These are phyloP conservation scores for Suricata suricatta DNA, from an alignment of 2,113 vertebrate species.

Conservation along the genomic window DNA sequence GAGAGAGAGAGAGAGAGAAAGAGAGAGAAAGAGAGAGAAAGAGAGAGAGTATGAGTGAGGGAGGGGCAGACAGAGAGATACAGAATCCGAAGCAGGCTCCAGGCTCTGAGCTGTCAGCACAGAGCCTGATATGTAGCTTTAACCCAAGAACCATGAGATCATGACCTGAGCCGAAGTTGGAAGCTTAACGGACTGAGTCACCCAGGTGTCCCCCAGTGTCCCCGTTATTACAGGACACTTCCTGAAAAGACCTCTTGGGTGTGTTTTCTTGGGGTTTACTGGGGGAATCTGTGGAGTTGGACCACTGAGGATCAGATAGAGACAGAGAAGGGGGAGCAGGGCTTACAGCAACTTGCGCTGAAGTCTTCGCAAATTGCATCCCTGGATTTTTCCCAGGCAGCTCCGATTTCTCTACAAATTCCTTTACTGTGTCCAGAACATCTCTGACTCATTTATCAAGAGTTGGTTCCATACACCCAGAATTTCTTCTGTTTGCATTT, in stretches of 20 bases:
- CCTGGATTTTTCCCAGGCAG: background rate
- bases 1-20: too few species aligned
- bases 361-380: background rate
- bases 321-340: too few species aligned
- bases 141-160: too few species aligned
- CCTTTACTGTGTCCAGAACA: background rate
- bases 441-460: background rate
- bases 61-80: too few species aligned
- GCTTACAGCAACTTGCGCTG: background rate
- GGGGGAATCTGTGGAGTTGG: background rate
- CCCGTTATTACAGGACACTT: background rate
- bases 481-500: conserved; percentile 14
- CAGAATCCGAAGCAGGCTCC: too few species aligned
- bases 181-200: too few species aligned
- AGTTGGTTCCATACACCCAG: background rate
- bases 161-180: too few species aligned
- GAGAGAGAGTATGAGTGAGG: too few species aligned
- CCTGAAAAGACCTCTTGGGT: background rate
- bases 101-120: too few species aligned
- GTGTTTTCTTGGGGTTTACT: background rate
- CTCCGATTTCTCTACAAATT: background rate
- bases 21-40: too few species aligned
- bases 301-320: background rate
- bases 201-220: background rate
- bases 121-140: too few species aligned